A percentile compares a stretch with the other conserved stretches of the same genome.
Conservation (phyloP, 2,888 invertebrate species). For the Coleophora flavipennella region DNA sequence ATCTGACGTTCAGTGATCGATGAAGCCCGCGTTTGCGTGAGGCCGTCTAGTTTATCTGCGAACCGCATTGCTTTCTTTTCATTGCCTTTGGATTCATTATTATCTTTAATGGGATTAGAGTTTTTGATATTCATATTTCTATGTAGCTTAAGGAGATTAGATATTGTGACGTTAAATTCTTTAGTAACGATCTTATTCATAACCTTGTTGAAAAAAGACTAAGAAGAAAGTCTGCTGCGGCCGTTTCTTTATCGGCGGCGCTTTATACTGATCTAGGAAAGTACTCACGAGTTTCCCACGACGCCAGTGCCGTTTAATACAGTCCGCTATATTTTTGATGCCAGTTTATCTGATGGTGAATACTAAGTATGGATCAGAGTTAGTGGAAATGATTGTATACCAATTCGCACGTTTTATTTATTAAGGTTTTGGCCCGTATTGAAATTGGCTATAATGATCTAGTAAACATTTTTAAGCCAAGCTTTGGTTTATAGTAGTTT, state of each 20-base stretch:
- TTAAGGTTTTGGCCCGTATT: too few relatives aligned
- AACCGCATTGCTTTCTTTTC: neutral
- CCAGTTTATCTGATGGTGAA: conserved; percentile 2
- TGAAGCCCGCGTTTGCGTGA: conserved; percentile 21
- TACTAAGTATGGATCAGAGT: neutral
- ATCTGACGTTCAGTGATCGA: conserved; percentile 35
- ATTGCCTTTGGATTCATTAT: neutral
- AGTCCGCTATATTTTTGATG: conserved; percentile 11
- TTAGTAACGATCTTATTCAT: neutral
- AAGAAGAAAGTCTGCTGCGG: conserved; percentile 11
- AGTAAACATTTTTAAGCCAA: too few relatives aligned
- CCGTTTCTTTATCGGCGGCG: conserved; percentile 7
- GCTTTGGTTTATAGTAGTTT: too few relatives aligned
- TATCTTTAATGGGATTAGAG: too few relatives aligned
- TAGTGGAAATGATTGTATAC: too few relatives aligned
- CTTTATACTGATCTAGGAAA: conserved; percentile 15
- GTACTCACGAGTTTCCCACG: conserved; percentile 40
- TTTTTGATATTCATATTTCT: too few relatives aligned
- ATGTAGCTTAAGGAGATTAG: neutral
- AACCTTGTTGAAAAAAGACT: conserved; percentile 9
- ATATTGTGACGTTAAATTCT: neutral
- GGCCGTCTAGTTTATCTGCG: conserved; percentile 10
- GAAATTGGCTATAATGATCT: too few relatives aligned
- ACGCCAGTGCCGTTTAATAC: conserved; percentile 21
- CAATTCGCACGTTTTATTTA: too few relatives aligned